A percentile compares a stretch with the other conserved stretches of the same genome.
Conservation (phyloP, 2,113 vertebrate species). For the Cheirogaleus medius region DNA sequence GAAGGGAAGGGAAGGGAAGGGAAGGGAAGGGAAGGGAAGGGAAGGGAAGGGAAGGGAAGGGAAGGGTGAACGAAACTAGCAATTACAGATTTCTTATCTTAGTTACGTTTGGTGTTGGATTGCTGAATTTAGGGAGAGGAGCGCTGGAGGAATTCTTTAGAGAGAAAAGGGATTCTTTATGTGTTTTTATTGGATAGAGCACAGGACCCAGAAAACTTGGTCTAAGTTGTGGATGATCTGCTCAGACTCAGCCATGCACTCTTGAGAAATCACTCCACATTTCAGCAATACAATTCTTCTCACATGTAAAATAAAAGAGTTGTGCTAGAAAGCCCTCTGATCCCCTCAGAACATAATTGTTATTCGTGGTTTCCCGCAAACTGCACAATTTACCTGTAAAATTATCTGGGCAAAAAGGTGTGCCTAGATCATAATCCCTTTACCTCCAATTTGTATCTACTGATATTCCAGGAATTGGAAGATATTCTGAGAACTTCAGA, state of each 20-base stretch:
- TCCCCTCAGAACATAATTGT: background rate
- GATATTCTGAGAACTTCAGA: background rate
- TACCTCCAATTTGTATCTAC: background rate
- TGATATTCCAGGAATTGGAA: background rate
- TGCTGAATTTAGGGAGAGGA: background rate
- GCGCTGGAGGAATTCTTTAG: background rate
- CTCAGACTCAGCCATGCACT: background rate
- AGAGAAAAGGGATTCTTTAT: background rate
- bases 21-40: no score
- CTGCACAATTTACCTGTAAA: background rate
- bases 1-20: no score
- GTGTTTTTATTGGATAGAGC: background rate
- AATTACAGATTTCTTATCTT: background rate
- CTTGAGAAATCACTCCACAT: background rate
- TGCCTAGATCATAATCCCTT: background rate
- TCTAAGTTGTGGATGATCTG: background rate
- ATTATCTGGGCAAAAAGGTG: background rate
- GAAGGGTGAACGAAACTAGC: background rate
- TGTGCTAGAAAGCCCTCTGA: background rate
- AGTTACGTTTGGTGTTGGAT: background rate
- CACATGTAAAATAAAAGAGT: background rate
- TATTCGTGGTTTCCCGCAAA: background rate
- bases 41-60: no score
- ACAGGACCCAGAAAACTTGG: background rate
- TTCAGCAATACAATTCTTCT: background rate